phyloP scores from a whole-genome alignment of 1,140 invertebrate genomes.

The Sycobia sp. region DNA sequence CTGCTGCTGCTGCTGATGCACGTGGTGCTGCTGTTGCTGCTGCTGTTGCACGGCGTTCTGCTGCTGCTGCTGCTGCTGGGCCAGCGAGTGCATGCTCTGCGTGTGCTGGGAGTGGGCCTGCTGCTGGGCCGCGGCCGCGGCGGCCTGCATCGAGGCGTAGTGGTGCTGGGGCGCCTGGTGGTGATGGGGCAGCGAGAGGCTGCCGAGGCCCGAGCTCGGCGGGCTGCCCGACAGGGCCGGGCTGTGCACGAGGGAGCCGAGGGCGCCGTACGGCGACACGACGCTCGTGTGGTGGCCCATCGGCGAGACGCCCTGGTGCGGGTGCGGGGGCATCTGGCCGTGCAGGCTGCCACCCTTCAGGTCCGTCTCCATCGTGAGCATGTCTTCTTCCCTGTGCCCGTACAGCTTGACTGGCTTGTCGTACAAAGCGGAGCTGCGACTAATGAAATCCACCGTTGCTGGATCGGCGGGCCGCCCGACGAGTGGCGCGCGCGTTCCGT shows the following conservation, averaged over 20 bases:
- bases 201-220: conserved; percentile 46
- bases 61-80: conserved; percentile 45
- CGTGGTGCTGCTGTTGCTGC: conserved; percentile 37
- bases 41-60: conserved; percentile 43
- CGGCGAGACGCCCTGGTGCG: conserved; percentile 58
- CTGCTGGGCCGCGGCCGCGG: conserved; percentile 54
- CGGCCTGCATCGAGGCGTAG: conserved; percentile 52
- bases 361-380: conserved; percentile 88
- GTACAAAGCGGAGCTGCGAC: conserved; percentile 26
- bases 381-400: conserved; percentile 73
- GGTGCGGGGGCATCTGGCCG: conserved; percentile 80
- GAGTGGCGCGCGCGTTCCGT: too few relatives aligned
- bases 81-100: conserved; percentile 44
- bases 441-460: too few relatives aligned
- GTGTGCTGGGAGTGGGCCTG: conserved; percentile 47
- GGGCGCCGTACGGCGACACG: conserved; percentile 68
- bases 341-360: conserved; percentile 82
- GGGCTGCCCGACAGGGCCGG: conserved; percentile 68
- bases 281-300: conserved; percentile 66
- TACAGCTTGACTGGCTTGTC: conserved; percentile 68
- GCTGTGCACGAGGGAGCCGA: conserved; percentile 70
- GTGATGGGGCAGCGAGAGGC: conserved; percentile 50
- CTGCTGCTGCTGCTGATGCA: conserved; percentile 53
- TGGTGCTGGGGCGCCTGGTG: conserved; percentile 53
- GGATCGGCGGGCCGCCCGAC: too few relatives aligned